These are phyloP conservation scores for Phengaris arion DNA, from an alignment of 2,888 invertebrate genomes.

Conservation along the genomic window DNA sequence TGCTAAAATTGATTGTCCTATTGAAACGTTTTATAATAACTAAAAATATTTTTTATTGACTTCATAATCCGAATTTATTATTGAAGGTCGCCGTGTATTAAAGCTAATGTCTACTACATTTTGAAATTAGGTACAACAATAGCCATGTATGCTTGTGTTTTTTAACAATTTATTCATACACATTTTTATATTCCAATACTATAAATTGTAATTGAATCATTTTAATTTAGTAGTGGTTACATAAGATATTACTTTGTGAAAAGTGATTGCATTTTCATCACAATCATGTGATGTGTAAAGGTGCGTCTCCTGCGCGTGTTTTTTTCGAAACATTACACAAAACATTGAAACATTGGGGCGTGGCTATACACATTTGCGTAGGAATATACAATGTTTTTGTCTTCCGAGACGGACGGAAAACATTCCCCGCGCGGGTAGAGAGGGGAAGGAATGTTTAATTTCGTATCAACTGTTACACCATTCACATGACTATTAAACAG, in stretches of 20 bases:
- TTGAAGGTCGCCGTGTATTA: background rate
- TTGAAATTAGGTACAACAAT: background rate
- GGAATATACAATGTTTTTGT: no score
- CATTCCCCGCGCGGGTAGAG: no score
- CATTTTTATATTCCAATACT: background rate
- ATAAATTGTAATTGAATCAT: background rate
- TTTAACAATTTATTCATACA: no score
- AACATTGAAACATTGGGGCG: no score
- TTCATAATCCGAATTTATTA: constrained; percentile 1
- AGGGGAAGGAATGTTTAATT: no score
- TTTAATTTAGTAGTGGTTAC: background rate
- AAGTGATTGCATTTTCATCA: constrained; percentile 2
- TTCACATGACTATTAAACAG: no score
- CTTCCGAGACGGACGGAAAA: no score
- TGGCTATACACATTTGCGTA: no score
- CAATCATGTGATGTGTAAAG: background rate
- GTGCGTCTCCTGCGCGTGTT: no score
- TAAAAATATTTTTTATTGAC: background rate
- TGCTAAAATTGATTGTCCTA: background rate
- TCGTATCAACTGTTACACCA: no score
- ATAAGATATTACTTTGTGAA: background rate
- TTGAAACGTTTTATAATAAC: background rate
- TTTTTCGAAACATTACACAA: no score
- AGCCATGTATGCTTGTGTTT: background rate
- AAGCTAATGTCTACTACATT: background rate